A percentile compares a stretch with the other conserved stretches of the same genome.
These are phyloP conservation scores for Lagopus leucura DNA, from an alignment of 2,113 vertebrate species.

Conservation along the genomic window DNA sequence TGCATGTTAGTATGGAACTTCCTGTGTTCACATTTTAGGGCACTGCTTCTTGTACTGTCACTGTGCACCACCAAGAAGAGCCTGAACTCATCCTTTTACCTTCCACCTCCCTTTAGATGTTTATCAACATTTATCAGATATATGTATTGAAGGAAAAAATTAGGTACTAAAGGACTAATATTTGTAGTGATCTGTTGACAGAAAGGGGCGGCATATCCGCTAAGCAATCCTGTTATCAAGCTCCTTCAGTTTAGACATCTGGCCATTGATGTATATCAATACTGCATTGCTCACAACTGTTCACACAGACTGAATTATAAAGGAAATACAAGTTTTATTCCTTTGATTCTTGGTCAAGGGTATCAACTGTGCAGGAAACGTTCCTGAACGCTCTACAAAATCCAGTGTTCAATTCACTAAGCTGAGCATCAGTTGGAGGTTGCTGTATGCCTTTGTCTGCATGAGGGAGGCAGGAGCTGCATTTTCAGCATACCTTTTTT, in stretches of 20 bases:
- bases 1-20: no score
- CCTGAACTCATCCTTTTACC: no score
- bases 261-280: neutral
- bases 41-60: no score
- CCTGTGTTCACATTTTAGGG: no score
- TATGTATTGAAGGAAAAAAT: neutral
- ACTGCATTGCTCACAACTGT: neutral
- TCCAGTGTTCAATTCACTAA: rapidly evolving
- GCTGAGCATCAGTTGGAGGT: neutral
- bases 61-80: no score
- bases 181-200: neutral
- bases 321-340: neutral
- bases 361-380: neutral
- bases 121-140: no score
- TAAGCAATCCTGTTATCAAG: neutral
- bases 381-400: neutral
- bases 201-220: neutral
- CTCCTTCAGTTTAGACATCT: neutral
- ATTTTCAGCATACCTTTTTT: neutral
- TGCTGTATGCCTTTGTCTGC: neutral
- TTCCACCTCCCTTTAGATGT: no score
- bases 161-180: neutral
- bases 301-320: neutral
- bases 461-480: neutral
- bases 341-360: neutral